Evolutionary conservation across 2,113 vertebrate species (phyloP), one percentile per base, ranked within the genome.

Genomic region (Chiloscyllium plagiosum): DNA sequence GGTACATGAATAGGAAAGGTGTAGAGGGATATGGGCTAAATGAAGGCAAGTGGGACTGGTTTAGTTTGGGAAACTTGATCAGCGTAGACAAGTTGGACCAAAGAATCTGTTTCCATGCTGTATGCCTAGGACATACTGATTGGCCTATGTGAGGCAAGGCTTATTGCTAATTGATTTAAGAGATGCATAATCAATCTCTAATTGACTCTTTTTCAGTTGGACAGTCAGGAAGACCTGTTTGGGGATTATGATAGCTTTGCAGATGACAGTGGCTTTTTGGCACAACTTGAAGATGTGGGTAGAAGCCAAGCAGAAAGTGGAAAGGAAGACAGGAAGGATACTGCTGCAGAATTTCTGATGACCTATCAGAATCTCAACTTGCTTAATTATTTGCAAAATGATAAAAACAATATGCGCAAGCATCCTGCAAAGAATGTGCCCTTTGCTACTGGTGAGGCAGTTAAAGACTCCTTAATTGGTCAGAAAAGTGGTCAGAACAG

Each of bases 201-300:
- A 61, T 61, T 61, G 56, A 61, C 56, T 12, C 56, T 96, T 96
- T 96, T 96, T 5, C 97, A 99, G 99, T 97, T 95, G 92, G 96
- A 98, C 1, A 98, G 98, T 0, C 97, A 97, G 12, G 99, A 99
- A 95, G 99, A 99, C 92, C 96, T 99, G 72, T 99, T 99, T 94
- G 98, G 97, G 0, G 98, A 98, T 96, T 98, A 98, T 42, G 98
- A 99, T 96, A 98, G 98, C 96, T 97, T 99, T 96, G 97, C 96
- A 96, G 98, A 97, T 78, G 98, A 98, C 37, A 96, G 97, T 78
- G 98, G 98, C 2, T 96, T 99, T 61, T 96, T 99, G 17, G 98
- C 97, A 4, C 98, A 98, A 76, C 96, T 98, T 96, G 98, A 98
- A 42, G 96, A 97, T 2, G 89, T 97, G 8, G 98, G 99, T 52